phyloP scores from a whole-genome alignment of 2,113 vertebrate species.

The Clupea harengus region DNA sequence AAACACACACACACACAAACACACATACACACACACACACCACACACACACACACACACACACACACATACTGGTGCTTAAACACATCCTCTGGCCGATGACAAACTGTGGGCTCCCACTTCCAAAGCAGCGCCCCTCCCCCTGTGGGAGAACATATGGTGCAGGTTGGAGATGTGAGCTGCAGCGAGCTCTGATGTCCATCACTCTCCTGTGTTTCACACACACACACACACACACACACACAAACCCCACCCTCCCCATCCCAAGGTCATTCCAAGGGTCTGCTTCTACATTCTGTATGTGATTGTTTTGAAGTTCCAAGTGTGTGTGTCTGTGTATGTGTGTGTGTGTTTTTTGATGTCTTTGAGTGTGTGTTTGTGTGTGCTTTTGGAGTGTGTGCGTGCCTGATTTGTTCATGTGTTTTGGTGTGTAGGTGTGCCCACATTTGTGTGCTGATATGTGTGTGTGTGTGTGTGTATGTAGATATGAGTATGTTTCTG shows the following conservation, averaged over 20 bases:
- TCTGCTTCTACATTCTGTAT: background rate
- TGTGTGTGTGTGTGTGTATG: background rate
- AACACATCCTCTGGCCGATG: background rate
- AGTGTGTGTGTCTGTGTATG: background rate
- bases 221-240: background rate
- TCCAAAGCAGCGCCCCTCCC: conserved; percentile 13
- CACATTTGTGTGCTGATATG: background rate
- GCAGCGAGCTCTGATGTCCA: conserved; percentile 25
- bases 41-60: background rate
- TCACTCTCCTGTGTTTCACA: background rate
- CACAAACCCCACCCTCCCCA: background rate
- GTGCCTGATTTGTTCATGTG: too few relatives aligned
- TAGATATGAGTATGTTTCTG: background rate
- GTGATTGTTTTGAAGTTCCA: background rate
- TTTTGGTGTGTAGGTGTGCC: too few relatives aligned
- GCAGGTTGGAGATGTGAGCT: conserved; percentile 23
- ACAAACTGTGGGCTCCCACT: conserved; percentile 26
- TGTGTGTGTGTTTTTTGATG: background rate
- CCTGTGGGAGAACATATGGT: conserved; percentile 9
- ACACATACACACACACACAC: background rate
- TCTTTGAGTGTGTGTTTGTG: background rate
- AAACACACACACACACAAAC: background rate
- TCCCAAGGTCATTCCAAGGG: background rate
- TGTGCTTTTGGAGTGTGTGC: background rate
- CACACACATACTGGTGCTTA: too few relatives aligned